Percentiles rank a stretch among this genome's conserved stretches.
phyloP scores from a whole-genome alignment of 1,140 invertebrate genomes.

The Chironomus striatipennis region DNA sequence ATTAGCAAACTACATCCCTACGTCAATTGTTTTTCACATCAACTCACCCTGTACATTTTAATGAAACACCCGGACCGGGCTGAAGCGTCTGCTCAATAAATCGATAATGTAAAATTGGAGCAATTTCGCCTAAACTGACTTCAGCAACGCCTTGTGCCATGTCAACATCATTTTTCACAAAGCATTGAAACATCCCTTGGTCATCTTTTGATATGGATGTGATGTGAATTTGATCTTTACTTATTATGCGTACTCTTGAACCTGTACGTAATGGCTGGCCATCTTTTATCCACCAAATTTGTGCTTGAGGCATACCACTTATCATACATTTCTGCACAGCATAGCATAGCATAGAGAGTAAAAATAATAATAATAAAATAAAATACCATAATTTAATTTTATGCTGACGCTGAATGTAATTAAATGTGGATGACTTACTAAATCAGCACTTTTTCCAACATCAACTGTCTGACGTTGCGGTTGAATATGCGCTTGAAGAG shows the following conservation, averaged over 20 bases:
- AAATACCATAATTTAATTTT: constrained; percentile 3
- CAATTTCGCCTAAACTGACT: constrained; percentile 64
- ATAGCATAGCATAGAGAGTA: too few species aligned
- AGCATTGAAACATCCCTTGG: constrained; percentile 77
- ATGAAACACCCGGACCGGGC: constrained; percentile 66
- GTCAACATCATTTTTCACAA: constrained; percentile 59
- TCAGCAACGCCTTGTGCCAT: constrained; percentile 63
- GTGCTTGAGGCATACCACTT: constrained; percentile 61
- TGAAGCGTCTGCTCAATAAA: constrained; percentile 76
- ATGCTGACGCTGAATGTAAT: constrained; percentile 22
- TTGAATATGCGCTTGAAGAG: constrained; percentile 44
- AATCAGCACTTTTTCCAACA: constrained; percentile 45
- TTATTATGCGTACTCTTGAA: constrained; percentile 43
- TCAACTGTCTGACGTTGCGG: constrained; percentile 46
- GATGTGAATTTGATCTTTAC: constrained; percentile 49
- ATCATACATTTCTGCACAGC: constrained; percentile 55
- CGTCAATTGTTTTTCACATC: too few species aligned
- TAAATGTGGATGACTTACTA: constrained; percentile 40
- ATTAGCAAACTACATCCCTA: too few species aligned
- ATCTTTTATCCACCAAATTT: constrained; percentile 65
- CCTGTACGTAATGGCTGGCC: constrained; percentile 53
- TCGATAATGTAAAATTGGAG: constrained; percentile 66
- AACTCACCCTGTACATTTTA: constrained; percentile 64
- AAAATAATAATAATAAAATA: too few species aligned
- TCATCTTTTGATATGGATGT: constrained; percentile 60